These are phyloP conservation scores for Catocala nupta DNA, from an alignment of 2,888 invertebrate species.

Conservation along the genomic window DNA sequence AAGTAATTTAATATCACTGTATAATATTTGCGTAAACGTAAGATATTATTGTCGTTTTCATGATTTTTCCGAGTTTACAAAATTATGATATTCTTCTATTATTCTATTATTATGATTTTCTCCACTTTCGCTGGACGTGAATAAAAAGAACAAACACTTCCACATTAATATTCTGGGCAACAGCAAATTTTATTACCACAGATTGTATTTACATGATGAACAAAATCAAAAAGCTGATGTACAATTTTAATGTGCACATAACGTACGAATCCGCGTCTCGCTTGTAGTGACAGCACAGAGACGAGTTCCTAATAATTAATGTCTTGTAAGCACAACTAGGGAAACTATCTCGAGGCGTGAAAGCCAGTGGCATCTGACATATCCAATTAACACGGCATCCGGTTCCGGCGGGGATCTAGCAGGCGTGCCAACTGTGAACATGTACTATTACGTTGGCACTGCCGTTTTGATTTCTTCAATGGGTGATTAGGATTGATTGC, in stretches of 20 bases:
- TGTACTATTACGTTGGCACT: conserved; percentile 59
- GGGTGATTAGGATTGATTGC: conserved; percentile 16
- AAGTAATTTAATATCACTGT: too few relatives aligned
- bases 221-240: conserved; percentile 6
- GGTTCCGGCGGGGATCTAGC: conserved; percentile 66
- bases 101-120: too few relatives aligned
- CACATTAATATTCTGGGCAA: too few relatives aligned
- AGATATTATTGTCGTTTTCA: too few relatives aligned
- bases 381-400: conserved; percentile 85
- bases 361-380: conserved; percentile 85
- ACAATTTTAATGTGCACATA: conserved; percentile 33
- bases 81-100: too few relatives aligned
- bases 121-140: too few relatives aligned
- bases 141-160: too few relatives aligned
- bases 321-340: conserved; percentile 76
- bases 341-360: conserved; percentile 81
- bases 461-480: conserved; percentile 62
- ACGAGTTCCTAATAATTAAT: conserved; percentile 78
- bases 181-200: too few relatives aligned
- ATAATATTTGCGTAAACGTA: too few relatives aligned
- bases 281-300: conserved; percentile 52
- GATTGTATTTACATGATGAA: too few relatives aligned
- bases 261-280: conserved; percentile 32
- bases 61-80: too few relatives aligned
- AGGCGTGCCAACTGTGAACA: conserved; percentile 61